phyloP scores from a whole-genome alignment of 2,797 vertebrate species.

The Triplophysa yarkandensis region DNA sequence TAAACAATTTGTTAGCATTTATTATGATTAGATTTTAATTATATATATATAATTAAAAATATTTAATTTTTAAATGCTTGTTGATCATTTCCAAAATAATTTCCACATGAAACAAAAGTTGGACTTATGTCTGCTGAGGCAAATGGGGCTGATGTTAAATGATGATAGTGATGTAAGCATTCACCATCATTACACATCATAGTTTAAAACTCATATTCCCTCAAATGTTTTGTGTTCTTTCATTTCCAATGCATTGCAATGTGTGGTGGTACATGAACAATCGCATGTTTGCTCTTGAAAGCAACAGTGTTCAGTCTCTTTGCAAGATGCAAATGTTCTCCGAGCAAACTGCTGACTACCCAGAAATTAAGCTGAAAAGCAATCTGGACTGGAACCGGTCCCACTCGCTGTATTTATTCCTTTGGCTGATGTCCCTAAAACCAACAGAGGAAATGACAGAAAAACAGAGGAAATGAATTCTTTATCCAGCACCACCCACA shows the following conservation, averaged over 20 bases:
- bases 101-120: not conserved
- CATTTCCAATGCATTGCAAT: too few relatives aligned
- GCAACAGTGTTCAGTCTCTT: not conserved
- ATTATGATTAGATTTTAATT: too few relatives aligned
- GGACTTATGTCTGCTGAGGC: not conserved
- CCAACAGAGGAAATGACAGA: not conserved
- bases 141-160: conserved; percentile 1
- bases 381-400: conserved; percentile 2
- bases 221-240: not conserved
- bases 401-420: not conserved
- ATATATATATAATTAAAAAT: not conserved
- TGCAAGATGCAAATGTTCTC: not conserved
- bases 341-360: conserved; percentile 10
- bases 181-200: conserved; percentile 2
- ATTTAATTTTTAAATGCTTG: not conserved
- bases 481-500: conserved; percentile 20
- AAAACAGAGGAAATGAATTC: not conserved
- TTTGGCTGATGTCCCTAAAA: conserved; percentile 15
- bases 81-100: too few relatives aligned
- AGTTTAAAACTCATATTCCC: conserved; percentile 14
- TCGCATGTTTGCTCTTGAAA: not conserved
- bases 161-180: conserved; percentile 21
- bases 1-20: not conserved
- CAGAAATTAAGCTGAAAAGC: conserved; percentile 1
- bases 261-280: not conserved